A percentile compares a stretch with the other conserved stretches of the same genome.
phyloP scores from a whole-genome alignment of 2,797 vertebrate species.

The Melanotaenia nigrans region DNA sequence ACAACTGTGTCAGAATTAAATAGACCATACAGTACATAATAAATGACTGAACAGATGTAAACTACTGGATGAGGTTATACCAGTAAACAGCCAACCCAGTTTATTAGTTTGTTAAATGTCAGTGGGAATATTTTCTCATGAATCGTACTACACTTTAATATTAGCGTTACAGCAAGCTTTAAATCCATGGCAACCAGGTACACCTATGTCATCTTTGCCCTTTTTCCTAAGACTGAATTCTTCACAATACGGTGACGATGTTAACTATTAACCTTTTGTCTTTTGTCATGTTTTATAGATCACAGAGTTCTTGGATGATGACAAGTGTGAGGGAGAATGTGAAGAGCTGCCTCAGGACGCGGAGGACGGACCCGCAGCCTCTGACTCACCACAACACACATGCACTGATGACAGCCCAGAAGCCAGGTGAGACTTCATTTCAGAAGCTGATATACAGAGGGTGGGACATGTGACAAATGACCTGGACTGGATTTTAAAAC shows the following conservation, averaged over 20 bases:
- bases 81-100: too few relatives aligned
- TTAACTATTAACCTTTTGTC: background rate
- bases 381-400: slow-evolving; percentile 69
- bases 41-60: too few relatives aligned
- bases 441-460: background rate
- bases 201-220: too few relatives aligned
- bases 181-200: too few relatives aligned
- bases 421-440: slow-evolving; percentile 70
- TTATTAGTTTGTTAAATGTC: slow-evolving; percentile 11
- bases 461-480: background rate
- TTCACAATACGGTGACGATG: too few relatives aligned
- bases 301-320: slow-evolving; percentile 88
- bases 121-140: background rate
- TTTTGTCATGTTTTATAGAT: slow-evolving; percentile 66
- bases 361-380: slow-evolving; percentile 80
- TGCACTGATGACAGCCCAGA: slow-evolving; percentile 55
- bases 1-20: too few relatives aligned
- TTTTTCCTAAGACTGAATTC: background rate
- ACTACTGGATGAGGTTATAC: too few relatives aligned
- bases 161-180: too few relatives aligned
- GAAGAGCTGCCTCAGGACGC: slow-evolving; percentile 93
- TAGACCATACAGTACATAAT: too few relatives aligned
- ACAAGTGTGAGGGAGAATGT: slow-evolving; percentile 91
- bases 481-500: background rate
- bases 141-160: too few relatives aligned